A percentile compares a stretch with the other conserved stretches of the same genome.
phyloP scores from a whole-genome alignment of 1,140 invertebrate species.

The Gonioctena quinquepunctata region DNA sequence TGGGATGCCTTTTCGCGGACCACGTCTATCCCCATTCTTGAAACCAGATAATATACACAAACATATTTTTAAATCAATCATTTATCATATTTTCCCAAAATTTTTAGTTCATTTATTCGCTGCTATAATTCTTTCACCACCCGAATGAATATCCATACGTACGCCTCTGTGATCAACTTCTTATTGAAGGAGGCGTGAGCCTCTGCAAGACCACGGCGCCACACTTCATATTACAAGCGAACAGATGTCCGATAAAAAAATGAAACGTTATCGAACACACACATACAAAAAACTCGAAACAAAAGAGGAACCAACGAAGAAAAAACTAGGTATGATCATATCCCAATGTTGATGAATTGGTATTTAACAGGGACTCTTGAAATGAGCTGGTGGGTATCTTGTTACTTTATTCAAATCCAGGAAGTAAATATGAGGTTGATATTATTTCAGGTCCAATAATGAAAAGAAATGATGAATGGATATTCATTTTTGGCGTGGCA shows the following conservation, averaged over 20 bases:
- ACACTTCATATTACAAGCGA: conserved; percentile 30
- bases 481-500: too few species aligned
- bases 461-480: too few species aligned
- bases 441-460: too few species aligned
- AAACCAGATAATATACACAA: too few species aligned
- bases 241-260: conserved; percentile 28
- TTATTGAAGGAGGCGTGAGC: neutral
- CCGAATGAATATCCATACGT: neutral
- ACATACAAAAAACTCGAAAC: neutral
- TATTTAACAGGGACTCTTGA: neutral
- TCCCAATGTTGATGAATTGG: neutral
- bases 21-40: too few species aligned
- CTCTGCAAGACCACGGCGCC: conserved; percentile 17
- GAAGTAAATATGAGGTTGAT: too few species aligned
- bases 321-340: neutral
- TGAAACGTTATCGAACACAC: conserved; percentile 13
- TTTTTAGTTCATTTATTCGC: too few species aligned
- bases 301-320: neutral
- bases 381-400: neutral
- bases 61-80: too few species aligned
- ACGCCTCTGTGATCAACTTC: neutral
- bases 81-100: too few species aligned
- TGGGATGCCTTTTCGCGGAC: too few species aligned
- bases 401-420: neutral
- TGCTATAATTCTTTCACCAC: too few species aligned